Evolutionary conservation across 2,888 invertebrate species (phyloP).

Genomic region (Cyclophora punctaria): DNA sequence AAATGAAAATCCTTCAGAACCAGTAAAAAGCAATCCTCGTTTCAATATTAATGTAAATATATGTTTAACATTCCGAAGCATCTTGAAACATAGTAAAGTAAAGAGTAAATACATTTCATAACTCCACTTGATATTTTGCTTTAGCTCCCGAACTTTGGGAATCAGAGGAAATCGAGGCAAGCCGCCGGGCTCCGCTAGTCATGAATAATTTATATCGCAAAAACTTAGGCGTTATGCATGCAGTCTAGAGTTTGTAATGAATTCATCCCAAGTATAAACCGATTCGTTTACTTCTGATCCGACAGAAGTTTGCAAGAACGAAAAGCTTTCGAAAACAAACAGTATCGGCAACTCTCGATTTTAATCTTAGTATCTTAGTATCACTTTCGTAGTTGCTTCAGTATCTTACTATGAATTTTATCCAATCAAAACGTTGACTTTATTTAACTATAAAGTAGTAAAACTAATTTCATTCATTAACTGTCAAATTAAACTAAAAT

Average conservation of each 20-base stretch:
- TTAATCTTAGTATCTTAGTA: too few species aligned
- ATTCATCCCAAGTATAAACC: slow-evolving; percentile 27
- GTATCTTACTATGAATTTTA: too few species aligned
- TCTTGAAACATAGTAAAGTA: not conserved
- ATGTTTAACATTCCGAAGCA: not conserved
- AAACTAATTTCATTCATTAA: too few species aligned
- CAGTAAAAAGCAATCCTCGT: too few species aligned
- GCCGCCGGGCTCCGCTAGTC: slow-evolving; percentile 21
- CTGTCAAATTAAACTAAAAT: too few species aligned
- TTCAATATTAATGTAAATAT: too few species aligned
- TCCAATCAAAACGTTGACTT: too few species aligned
- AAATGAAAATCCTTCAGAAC: too few species aligned
- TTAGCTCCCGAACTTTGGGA: slow-evolving; percentile 18
- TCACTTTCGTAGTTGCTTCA: too few species aligned
- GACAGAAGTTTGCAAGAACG: slow-evolving; percentile 12
- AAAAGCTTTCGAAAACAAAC: too few species aligned
- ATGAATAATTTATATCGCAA: slow-evolving; percentile 36
- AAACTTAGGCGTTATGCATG: slow-evolving; percentile 29
- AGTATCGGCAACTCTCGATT: too few species aligned
- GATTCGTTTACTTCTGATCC: slow-evolving; percentile 30
- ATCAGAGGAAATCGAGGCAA: slow-evolving; percentile 21
- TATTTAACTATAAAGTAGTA: too few species aligned
- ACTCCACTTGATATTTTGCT: slow-evolving; percentile 19
- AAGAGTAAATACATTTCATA: slow-evolving; percentile 11
- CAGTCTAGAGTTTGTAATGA: slow-evolving; percentile 38